Evolutionary conservation across 1,140 invertebrate genomes (phyloP), one percentile per base, ranked within the genome.

Genomic region (Tetraneura akinire): DNA sequence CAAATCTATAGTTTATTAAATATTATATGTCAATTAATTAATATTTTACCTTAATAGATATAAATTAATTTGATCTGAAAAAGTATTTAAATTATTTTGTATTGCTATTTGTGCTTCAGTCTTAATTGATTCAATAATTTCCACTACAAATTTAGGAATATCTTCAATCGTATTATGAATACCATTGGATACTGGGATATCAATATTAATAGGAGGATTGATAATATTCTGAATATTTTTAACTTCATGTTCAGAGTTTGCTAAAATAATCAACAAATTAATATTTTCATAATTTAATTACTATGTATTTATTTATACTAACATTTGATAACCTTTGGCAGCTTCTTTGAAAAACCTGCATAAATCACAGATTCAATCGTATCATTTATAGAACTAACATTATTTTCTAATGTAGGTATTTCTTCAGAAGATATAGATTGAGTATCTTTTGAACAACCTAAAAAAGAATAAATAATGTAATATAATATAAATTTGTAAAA

Each of bases 341-440:
- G 26, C 23, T 68, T 68, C 32, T n/a, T n/a, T n/a, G 60, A 66
- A 68, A 83, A 80, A 55, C 81, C 83, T 71, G 84, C 84, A 80
- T 82, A 84, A 6, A 86, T 82, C 21, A 86, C 85, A 81, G 85
- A 85, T 81, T 86, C 85, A 80, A 86, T 86, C 37, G 83, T 83
- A 81, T 85, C 85, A 71, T 80, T 81, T 32, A 86, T 83, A 51
- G 70, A 78, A 73, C 47, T 81, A 45, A 70, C 55, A 49, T 45
- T 62, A 74, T 62, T 74, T 45, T 81, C 70, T 51, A 32, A 8
- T 29, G 14, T 23, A 42, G 55, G 37, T 23, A 18, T 16, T 78
- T 60, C 55, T 29, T 45, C 53, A 47, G 74, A 42, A 60, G 55
- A 78, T 26, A 57, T 26, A 1, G 37, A 8, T n/a, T 47, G n/a